Evolutionary conservation across 1,140 invertebrate species (phyloP).

Genomic region (Mactra quadrangularis): DNA sequence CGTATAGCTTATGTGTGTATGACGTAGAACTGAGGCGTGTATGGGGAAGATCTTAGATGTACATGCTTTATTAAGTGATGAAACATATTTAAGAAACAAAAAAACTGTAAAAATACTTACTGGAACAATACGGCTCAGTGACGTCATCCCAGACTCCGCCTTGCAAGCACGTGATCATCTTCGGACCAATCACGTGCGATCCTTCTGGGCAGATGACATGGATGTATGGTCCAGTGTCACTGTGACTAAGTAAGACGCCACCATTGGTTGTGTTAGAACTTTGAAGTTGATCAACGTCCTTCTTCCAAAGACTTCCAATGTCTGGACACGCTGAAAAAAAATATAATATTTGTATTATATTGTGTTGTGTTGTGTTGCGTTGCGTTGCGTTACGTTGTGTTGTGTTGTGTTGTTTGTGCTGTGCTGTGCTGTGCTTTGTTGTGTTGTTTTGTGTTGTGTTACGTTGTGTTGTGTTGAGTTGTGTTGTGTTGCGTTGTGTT

Average conservation of each 20-base stretch:
- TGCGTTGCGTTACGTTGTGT: conserved; percentile 10
- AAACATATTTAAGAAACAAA: too few species aligned
- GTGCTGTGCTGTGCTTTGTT: too few species aligned
- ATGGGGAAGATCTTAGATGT: too few species aligned
- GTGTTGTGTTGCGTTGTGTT: too few species aligned
- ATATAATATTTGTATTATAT: background rate
- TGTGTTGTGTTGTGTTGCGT: conserved; percentile 20
- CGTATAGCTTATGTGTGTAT: too few species aligned
- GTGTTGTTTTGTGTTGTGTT: too few species aligned
- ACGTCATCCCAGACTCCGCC: conserved; percentile 44
- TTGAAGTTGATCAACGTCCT: background rate
- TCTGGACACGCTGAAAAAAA: conserved; percentile 44
- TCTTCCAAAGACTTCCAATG: conserved; percentile 33
- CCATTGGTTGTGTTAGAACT: background rate
- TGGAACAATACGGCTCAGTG: conserved; percentile 46
- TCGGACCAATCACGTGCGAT: conserved; percentile 49
- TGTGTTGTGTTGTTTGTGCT: conserved; percentile 12
- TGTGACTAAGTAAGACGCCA: conserved; percentile 33
- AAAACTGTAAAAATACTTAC: conserved; percentile 43
- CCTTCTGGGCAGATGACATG: conserved; percentile 50
- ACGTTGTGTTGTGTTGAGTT: too few species aligned
- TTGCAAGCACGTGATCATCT: conserved; percentile 47
- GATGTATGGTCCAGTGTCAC: conserved; percentile 45
- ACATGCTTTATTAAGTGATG: too few species aligned
- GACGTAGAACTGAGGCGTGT: too few species aligned